A percentile compares a stretch with the other conserved stretches of the same genome.
phyloP scores from a whole-genome alignment of 2,113 vertebrate species.

The Sus scrofa region DNA sequence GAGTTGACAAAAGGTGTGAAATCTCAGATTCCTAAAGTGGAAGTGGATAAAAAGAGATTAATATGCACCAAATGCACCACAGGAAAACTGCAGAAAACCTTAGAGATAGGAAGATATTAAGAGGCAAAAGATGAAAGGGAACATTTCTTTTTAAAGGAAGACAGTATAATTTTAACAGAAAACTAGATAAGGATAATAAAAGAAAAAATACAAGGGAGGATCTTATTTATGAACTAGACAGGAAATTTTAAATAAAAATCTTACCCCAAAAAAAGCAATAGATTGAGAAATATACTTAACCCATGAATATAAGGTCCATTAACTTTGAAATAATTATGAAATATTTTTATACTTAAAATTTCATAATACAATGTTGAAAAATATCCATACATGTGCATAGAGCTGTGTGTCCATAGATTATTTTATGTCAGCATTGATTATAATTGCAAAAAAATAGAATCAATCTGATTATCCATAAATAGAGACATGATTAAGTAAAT shows the following conservation, averaged over 20 bases:
- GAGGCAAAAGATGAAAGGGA: not conserved
- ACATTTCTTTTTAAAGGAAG: not conserved
- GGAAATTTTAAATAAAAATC: constrained; percentile 15
- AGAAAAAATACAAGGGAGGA: not conserved
- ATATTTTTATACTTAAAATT: constrained; percentile 4
- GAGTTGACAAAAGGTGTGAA: not conserved
- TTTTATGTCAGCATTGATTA: not conserved
- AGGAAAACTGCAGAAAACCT: not conserved
- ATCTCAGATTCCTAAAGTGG: not conserved
- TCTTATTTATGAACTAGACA: not conserved
- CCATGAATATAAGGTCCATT: not conserved
- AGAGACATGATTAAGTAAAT: not conserved
- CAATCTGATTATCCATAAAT: not conserved
- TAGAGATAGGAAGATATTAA: not conserved
- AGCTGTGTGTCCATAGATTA: not conserved
- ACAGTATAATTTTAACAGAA: constrained; percentile 41
- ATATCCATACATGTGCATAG: not conserved
- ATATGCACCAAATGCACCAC: not conserved
- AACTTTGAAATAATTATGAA: not conserved
- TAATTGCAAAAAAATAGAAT: not conserved
- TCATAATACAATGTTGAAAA: not conserved
- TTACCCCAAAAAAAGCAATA: not conserved
- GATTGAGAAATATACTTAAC: constrained; percentile 13
- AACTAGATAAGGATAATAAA: not conserved
- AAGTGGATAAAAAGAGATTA: not conserved